Evolutionary conservation across 2,888 invertebrate species (phyloP), one percentile per base, ranked within the genome.

Genomic region (Bellardia pandia): DNA sequence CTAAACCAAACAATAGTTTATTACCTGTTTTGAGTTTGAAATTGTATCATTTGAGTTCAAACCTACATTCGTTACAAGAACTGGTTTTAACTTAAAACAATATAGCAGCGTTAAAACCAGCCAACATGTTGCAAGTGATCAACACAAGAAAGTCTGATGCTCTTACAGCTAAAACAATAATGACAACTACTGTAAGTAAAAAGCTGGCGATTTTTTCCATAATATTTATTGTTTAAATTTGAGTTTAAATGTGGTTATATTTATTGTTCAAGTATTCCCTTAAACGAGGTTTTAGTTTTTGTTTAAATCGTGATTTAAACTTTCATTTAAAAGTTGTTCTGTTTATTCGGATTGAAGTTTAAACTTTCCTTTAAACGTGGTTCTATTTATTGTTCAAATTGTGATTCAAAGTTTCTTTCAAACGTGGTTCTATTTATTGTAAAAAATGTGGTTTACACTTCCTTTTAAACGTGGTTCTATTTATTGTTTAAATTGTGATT

Each of bases 11-110:
- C 74, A 74, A 56, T 68, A 64, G 81, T 64, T 68, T 69, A 74
- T 85, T 87, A 87, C 87, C 87, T 85, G 87, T 87, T 87, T 87
- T 85, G 85, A 85, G 85, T 79, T 23, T 69, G 5, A 75, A 60
- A 58, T 16, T 66, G 23, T 56, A 51, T 42, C 60, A 45, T 56
- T 30, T 69, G 37, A 40, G 64, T 74, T 76, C 86, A 53, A 81
- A 81, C 76, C 77, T n/a, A 48, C 62, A 62, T 72, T 66, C n/a
- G 56, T 51, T 58, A 79, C 51, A 86, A 68, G 37, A 80, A 48
- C 69, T 37, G 71, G 58, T 66, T 74, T 62, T 45, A 14, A 23
- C 3, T 40, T 11, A 13, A 69, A 62, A 16, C 30, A 16, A 14
- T 40, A 64, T 56, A 40, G 56, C 16, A 56, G 23, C 40, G 23